These are phyloP conservation scores for Platygyra sinensis DNA, from an alignment of 64 coral and sea anemone species.

Conservation along the genomic window DNA sequence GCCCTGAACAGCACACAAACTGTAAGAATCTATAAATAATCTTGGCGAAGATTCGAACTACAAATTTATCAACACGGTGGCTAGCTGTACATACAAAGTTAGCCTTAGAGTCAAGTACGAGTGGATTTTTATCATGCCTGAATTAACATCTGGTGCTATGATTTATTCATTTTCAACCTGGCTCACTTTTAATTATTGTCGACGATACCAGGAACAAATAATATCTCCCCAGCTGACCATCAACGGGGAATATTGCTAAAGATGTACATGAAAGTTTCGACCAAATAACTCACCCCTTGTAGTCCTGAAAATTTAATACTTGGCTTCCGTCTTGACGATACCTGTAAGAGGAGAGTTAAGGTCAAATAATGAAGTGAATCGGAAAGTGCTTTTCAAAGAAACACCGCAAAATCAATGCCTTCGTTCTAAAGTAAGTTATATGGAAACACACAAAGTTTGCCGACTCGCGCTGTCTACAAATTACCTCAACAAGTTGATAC, in stretches of 20 bases:
- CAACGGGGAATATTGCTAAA: neutral
- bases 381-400: conserved; percentile 11
- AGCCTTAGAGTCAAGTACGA: neutral
- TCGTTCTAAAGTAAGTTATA: neutral
- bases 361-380: conserved; percentile 26
- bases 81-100: neutral
- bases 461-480: conserved; percentile 32
- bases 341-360: conserved; percentile 60
- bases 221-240: conserved; percentile 29
- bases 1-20: neutral
- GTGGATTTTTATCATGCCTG: conserved; percentile 5
- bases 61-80: neutral
- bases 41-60: neutral
- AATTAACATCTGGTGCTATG: conserved; percentile 45
- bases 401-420: conserved; percentile 41
- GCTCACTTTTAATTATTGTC: conserved; percentile 27
- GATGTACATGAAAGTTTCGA: neutral
- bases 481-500: conserved; percentile 69
- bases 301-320: conserved; percentile 77
- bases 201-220: neutral
- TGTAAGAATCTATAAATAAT: neutral
- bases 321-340: conserved; percentile 44
- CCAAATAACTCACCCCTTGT: conserved; percentile 66
- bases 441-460: neutral
- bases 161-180: conserved; percentile 48